Conservation (phyloP, 2,888 invertebrate species). For the Mylabris sibirica region DNA sequence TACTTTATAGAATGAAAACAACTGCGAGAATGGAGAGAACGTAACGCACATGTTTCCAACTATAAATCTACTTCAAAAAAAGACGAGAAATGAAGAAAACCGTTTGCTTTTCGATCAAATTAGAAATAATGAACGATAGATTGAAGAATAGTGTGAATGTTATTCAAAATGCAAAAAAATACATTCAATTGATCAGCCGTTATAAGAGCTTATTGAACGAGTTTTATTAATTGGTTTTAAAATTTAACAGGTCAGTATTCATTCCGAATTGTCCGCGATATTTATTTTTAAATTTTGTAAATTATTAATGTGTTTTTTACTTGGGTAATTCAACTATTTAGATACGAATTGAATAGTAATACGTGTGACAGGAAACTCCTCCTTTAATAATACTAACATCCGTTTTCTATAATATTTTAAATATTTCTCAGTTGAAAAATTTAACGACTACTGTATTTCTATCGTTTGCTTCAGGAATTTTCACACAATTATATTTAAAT, state of each 20-base stretch:
- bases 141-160: not conserved
- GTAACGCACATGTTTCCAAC: not conserved
- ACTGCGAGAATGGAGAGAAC: not conserved
- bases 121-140: not conserved
- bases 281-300: no score
- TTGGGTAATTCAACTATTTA: conserved; percentile 15
- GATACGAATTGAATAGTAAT: conserved; percentile 14
- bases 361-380: conserved; percentile 27
- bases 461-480: not conserved
- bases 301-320: no score
- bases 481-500: not conserved
- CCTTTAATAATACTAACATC: conserved; percentile 23
- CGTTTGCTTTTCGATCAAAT: not conserved
- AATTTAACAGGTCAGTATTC: no score
- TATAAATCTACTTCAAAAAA: not conserved
- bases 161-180: not conserved
- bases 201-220: conserved; percentile 16
- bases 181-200: not conserved
- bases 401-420: conserved; percentile 23
- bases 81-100: not conserved
- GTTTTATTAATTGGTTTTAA: not conserved
- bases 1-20: conserved; percentile 28
- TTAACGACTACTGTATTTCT: not conserved
- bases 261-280: no score
- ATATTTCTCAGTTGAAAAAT: not conserved